A percentile compares a stretch with the other conserved stretches of the same genome.
Evolutionary conservation across 2,797 vertebrate genomes (phyloP).

Genomic region (Lepilemur septentrionalis): DNA sequence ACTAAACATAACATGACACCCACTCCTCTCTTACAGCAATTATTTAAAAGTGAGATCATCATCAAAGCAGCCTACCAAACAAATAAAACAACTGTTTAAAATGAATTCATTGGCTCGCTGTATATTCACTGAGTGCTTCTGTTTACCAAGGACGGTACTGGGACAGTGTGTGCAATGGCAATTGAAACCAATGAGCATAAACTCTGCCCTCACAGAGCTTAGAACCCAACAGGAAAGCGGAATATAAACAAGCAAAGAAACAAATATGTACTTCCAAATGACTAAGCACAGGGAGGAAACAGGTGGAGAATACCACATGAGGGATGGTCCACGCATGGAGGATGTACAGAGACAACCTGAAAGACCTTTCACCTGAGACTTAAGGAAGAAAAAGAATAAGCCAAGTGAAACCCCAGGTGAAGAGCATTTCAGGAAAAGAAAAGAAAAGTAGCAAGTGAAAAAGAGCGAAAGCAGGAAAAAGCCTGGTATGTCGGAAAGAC

Average conservation of each 20-base stretch:
- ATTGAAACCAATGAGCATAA: background rate
- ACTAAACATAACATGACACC: background rate
- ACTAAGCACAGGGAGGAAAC: background rate
- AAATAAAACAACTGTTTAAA: slow-evolving; percentile 42
- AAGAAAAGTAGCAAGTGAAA: background rate
- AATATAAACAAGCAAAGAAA: background rate
- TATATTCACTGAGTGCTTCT: background rate
- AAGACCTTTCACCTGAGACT: background rate
- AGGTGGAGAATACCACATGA: background rate
- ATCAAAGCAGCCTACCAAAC: background rate
- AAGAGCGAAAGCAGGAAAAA: background rate
- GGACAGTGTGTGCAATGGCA: background rate
- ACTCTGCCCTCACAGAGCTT: background rate
- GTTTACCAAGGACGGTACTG: background rate
- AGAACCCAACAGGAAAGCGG: background rate
- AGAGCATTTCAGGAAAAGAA: background rate
- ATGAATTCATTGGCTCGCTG: background rate
- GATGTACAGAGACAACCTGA: background rate
- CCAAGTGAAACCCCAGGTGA: background rate
- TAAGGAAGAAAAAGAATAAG: background rate
- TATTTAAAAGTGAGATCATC: slow-evolving; percentile 9
- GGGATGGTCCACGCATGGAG: background rate
- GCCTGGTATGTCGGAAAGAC: background rate
- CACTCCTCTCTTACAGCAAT: background rate
- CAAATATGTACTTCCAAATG: background rate